Evolutionary conservation across 2,888 invertebrate species (phyloP).

Genomic region (Lycocerus yunnanus): DNA sequence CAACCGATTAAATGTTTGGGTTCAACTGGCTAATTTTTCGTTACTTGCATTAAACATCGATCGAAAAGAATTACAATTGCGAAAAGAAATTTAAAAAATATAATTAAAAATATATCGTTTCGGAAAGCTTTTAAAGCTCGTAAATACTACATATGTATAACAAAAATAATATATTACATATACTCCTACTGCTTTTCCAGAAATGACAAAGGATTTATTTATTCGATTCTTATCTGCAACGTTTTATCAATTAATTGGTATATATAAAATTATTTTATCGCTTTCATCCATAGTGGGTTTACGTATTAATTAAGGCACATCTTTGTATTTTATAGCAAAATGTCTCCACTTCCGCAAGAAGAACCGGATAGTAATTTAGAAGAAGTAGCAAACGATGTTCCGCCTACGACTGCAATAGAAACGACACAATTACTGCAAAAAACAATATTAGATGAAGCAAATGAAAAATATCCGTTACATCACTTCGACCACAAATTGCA

Average conservation of each 20-base stretch:
- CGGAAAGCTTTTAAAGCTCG: not conserved
- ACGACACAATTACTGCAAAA: not conserved
- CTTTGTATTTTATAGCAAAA: constrained; percentile 1
- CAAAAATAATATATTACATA: too few relatives aligned
- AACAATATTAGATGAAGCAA: constrained; percentile 7
- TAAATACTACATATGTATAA: too few relatives aligned
- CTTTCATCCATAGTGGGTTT: not conserved
- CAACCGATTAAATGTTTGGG: not conserved
- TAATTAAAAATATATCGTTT: not conserved
- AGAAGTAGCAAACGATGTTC: not conserved
- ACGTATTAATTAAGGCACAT: not conserved
- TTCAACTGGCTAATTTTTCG: not conserved
- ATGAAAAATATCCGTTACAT: constrained; percentile 15
- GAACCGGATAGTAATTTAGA: constrained; percentile 12
- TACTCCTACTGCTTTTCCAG: too few relatives aligned
- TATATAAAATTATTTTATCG: not conserved
- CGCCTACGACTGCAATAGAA: constrained; percentile 4
- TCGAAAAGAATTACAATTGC: not conserved
- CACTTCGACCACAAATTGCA: constrained; percentile 19
- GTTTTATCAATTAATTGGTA: not conserved
- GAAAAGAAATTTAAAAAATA: not conserved
- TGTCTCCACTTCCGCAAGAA: constrained; percentile 19
- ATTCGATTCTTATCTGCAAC: not conserved
- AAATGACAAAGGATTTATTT: not conserved
- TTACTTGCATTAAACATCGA: not conserved